These are phyloP conservation scores for Spatula clypeata DNA, from an alignment of 2,797 vertebrate genomes.

Conservation along the genomic window DNA sequence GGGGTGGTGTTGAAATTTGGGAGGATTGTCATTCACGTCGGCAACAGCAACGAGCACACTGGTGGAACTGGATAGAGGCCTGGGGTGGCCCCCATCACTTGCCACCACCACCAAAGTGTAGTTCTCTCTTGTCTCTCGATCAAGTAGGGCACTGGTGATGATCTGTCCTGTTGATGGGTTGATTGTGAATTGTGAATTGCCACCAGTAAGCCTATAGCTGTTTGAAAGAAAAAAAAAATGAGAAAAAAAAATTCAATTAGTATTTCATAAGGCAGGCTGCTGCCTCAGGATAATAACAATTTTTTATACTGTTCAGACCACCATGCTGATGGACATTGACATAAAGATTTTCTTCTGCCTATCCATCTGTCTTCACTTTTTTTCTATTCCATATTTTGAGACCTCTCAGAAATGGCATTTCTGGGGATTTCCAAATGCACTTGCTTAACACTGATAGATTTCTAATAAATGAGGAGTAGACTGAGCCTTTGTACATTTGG, in stretches of 20 bases:
- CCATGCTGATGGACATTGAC: neutral
- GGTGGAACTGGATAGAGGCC: conserved; percentile 92
- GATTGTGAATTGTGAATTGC: conserved; percentile 95
- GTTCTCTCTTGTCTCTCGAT: conserved; percentile 90
- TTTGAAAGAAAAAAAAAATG: neutral
- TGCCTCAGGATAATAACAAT: neutral
- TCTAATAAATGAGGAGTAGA: neutral
- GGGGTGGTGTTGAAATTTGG: conserved; percentile 96
- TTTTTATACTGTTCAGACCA: neutral
- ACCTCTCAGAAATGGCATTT: neutral
- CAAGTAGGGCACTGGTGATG: conserved; percentile 95
- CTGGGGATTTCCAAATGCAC: neutral
- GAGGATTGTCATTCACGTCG: conserved; percentile 97
- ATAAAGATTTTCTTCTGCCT: neutral
- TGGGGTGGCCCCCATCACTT: conserved; percentile 90
- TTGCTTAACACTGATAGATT: neutral
- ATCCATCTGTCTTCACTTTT: neutral
- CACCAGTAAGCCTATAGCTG: conserved; percentile 94
- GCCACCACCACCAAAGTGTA: conserved; percentile 95
- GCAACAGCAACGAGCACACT: conserved; percentile 91
- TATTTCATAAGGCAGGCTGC: neutral
- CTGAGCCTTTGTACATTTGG: neutral
- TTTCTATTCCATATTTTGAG: neutral
- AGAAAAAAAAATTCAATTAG: neutral
- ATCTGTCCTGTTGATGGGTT: conserved; percentile 98